phyloP scores from a whole-genome alignment of 2,113 vertebrate species.

The Ctenodactylus gundi region DNA sequence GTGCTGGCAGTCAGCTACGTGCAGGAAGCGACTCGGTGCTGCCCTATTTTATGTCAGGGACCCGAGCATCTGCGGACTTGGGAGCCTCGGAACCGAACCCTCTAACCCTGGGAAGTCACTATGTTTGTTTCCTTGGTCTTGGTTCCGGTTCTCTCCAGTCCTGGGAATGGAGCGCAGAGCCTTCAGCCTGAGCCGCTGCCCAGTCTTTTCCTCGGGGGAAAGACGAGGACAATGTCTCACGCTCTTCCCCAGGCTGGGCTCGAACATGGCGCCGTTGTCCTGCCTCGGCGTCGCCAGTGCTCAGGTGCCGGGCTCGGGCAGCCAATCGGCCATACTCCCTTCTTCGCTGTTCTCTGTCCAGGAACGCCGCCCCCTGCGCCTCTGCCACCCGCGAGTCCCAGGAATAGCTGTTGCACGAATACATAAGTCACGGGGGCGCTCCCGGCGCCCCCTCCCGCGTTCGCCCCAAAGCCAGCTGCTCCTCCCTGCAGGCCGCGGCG shows the following conservation, averaged over 20 bases:
- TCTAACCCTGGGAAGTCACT: neutral
- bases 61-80: neutral
- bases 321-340: neutral
- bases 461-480: neutral
- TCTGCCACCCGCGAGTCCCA: neutral
- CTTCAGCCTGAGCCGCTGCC: neutral
- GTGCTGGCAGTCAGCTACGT: neutral
- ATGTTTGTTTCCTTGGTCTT: no score
- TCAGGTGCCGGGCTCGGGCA: neutral
- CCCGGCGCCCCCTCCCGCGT: neutral
- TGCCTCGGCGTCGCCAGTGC: neutral
- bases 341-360: neutral
- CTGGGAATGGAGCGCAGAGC: neutral
- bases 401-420: neutral
- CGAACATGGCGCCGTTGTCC: neutral
- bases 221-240: no score
- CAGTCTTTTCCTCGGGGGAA: no score
- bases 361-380: no score
- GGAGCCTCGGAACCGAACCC: neutral
- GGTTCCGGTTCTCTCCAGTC: neutral
- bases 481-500: no score
- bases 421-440: neutral
- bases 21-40: no score
- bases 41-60: neutral
- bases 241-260: neutral